Evolutionary conservation across 2,113 vertebrate genomes (phyloP).

Genomic region (Rhinolophus ferrumequinum): DNA sequence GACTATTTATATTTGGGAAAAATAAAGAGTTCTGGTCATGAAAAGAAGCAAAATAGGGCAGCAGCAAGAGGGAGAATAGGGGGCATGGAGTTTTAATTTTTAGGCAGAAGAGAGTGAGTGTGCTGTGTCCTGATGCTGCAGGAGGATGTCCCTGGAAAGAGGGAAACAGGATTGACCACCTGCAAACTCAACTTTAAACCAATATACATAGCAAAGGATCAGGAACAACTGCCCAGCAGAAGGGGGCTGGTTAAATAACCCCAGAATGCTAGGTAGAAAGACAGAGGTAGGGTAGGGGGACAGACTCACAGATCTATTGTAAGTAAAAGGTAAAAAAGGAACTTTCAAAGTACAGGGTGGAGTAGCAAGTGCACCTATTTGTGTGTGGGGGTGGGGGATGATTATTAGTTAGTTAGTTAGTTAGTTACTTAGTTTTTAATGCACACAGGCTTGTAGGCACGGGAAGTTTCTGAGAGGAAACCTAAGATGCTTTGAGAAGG

Average conservation of each 20-base stretch:
- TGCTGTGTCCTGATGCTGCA: background rate
- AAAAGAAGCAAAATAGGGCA: slow-evolving; percentile 62
- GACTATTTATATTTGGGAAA: slow-evolving; percentile 47
- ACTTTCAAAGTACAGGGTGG: background rate
- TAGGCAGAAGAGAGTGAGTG: background rate
- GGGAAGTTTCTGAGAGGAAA: background rate
- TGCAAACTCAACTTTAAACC: background rate
- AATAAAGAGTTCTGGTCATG: slow-evolving; percentile 3
- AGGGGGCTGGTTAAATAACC: background rate
- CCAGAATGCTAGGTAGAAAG: background rate
- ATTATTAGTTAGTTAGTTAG: no score
- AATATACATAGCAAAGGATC: background rate
- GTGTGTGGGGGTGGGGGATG: background rate
- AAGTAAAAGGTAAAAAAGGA: background rate
- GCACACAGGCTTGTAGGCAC: background rate
- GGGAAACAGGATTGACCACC: background rate
- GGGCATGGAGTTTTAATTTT: background rate
- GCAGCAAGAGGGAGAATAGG: background rate
- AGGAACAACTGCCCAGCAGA: background rate
- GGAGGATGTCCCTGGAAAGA: background rate
- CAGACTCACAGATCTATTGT: background rate
- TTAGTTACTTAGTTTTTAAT: background rate
- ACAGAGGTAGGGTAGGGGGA: background rate
- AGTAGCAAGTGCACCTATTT: background rate
- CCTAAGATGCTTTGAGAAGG: background rate